Evolutionary conservation across 92 coral and sea anemone species (phyloP).

Genomic region (Epizoanthus scotinus): DNA sequence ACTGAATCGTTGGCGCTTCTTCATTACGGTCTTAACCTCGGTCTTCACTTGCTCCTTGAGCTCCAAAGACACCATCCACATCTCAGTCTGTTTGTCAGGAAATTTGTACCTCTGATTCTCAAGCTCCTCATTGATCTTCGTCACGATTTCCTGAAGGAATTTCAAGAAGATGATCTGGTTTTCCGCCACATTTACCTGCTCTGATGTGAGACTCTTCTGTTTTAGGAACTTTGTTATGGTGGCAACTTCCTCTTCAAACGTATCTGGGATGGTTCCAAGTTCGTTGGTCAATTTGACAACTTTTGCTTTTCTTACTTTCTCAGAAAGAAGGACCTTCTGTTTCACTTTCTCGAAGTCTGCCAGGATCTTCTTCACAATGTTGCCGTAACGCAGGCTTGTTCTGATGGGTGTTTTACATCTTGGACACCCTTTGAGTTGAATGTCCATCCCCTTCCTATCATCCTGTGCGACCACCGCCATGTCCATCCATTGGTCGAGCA

Average conservation of each 20-base stretch:
- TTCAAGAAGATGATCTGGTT: slow-evolving; percentile 77
- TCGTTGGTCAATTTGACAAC: background rate
- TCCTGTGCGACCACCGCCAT: slow-evolving; percentile 46
- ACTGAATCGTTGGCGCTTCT: slow-evolving; percentile 63
- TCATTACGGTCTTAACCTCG: slow-evolving; percentile 54
- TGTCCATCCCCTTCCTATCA: slow-evolving; percentile 49
- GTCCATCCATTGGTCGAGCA: slow-evolving; percentile 86
- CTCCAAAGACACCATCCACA: slow-evolving; percentile 1
- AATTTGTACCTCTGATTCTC: background rate
- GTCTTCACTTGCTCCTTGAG: slow-evolving; percentile 32
- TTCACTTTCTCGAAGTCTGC: slow-evolving; percentile 77
- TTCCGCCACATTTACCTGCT: slow-evolving; percentile 68
- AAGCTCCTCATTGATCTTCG: slow-evolving; percentile 26
- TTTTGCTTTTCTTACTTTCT: background rate
- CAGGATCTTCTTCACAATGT: slow-evolving; percentile 79
- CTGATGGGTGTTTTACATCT: slow-evolving; percentile 77
- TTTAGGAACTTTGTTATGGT: slow-evolving; percentile 17
- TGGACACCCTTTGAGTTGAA: slow-evolving; percentile 83
- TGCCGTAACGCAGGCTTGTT: slow-evolving; percentile 88
- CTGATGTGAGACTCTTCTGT: slow-evolving; percentile 42
- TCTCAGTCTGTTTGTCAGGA: slow-evolving; percentile 26
- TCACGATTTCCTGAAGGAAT: slow-evolving; percentile 39
- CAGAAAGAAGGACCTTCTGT: slow-evolving; percentile 40
- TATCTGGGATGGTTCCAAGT: background rate
- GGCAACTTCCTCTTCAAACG: slow-evolving; percentile 29